Evolutionary conservation across 30 jellyfish, hydroid and myxozoan species (phyloP), one percentile per base, ranked within the genome.

Genomic region (Phacellophora camtschatica): DNA sequence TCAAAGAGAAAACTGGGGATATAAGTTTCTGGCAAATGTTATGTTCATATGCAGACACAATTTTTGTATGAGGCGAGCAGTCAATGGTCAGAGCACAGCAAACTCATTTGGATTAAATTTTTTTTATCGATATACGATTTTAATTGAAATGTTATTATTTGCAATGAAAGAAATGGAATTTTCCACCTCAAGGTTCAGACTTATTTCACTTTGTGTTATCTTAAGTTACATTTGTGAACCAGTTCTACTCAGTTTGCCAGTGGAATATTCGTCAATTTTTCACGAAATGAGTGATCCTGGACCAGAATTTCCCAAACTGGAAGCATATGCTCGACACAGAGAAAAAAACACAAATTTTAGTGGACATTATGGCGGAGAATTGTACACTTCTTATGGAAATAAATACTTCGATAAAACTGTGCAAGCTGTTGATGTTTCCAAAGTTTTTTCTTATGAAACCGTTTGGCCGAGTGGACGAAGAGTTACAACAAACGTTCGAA

Each of bases 391-490:
- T 7, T 76, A 85, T 75, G 86, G 53, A 15, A 65, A 51, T 42
- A 64, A 43, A 31, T 31, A 59, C 46, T 43, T 84, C 19, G 95
- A 84, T 46, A 43, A 69, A 39, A 20, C 32, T 0, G 77, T 65
- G 1, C 41, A 76, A 29, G 71, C 75, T 19, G 87, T 34, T 28
- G 95, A 82, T 66, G 46, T 66, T 56, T 81, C 95, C 20, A 58
- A 79, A 61, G 79, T 69, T 2, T 66, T 94, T 39, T 87, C 99
- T 13, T 94, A 90, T 71, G 99, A 94, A 54, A 94, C 99, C 2
- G 89, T 82, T 9, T 73, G 96, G 93, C 77, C 90, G 28, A 82
- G 71, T 19, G 99, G 99, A 5, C 76, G 61, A 83, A 65, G 97
- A 51, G 68, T 85, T 22, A 88, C 97, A 9, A 94, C 99, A 5